phyloP scores from a whole-genome alignment of 2,888 invertebrate species.

The Gasteruption jaculator region DNA sequence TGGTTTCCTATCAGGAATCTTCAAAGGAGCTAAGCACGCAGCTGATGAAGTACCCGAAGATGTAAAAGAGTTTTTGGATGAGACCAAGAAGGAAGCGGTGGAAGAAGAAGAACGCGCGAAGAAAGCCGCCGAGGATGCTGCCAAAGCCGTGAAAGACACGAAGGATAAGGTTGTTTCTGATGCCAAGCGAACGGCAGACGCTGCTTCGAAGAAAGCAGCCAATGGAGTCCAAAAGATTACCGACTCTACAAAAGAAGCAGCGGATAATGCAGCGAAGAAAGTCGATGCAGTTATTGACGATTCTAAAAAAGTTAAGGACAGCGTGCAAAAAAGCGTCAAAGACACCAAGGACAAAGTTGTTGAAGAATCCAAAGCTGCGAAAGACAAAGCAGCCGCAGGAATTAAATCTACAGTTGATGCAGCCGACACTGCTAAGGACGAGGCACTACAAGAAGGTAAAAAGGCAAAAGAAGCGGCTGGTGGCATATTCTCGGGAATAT shows the following conservation, averaged over 20 bases:
- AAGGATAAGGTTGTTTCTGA: slow-evolving; percentile 17
- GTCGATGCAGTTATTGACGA: slow-evolving; percentile 53
- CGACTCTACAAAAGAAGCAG: slow-evolving; percentile 15
- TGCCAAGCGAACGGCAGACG: slow-evolving; percentile 9
- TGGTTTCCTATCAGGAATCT: slow-evolving; percentile 29
- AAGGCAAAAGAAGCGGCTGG: slow-evolving; percentile 18
- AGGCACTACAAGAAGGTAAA: slow-evolving; percentile 24
- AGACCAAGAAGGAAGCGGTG: slow-evolving; percentile 8
- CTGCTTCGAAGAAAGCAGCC: slow-evolving; percentile 10
- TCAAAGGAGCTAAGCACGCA: slow-evolving; percentile 26
- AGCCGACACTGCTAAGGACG: slow-evolving; percentile 3
- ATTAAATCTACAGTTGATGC: slow-evolving; percentile 9
- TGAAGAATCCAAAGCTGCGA: slow-evolving; percentile 15
- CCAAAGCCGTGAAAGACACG: slow-evolving; percentile 14
- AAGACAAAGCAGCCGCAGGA: slow-evolving; percentile 8
- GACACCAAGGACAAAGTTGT: slow-evolving; percentile 17
- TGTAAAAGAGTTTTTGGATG: slow-evolving; percentile 24
- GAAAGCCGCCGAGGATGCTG: slow-evolving; percentile 29
- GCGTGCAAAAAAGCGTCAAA: slow-evolving; percentile 20
- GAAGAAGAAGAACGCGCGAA: slow-evolving; percentile 30
- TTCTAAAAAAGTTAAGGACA: slow-evolving; percentile 39
- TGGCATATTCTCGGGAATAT: slow-evolving; percentile 13
- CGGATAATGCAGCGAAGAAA: slow-evolving; percentile 25
- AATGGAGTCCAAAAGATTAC: slow-evolving; percentile 14
- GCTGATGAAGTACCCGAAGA: slow-evolving; percentile 26